Base-by-base conservation (phyloP, 1,140 invertebrate species). In the Theocolax elegans region DNA sequence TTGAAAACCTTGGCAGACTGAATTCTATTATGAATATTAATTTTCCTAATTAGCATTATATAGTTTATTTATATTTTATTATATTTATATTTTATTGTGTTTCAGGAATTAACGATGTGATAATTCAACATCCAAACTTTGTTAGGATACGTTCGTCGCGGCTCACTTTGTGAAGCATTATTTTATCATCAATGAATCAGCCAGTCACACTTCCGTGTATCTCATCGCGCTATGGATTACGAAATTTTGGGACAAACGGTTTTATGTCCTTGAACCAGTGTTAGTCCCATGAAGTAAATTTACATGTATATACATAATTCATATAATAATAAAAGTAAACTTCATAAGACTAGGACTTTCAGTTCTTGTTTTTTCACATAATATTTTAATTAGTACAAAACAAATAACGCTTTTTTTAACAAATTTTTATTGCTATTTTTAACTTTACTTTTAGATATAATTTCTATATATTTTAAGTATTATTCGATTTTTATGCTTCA, bases 71-170 rank as follows among this genome's bases (percentile, higher is more conserved):
- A 25, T 17, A 2, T 21, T 40, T 42, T 62, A 13, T 46, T 7
- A 46, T 31, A 27, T 19, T 51, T 65, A 17, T 23, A 70, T 72
- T 69, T 51, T 60, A 53, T 71, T 75, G 25, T 69, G 60, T 81
- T 85, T 31, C 77, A 86, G 85, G 84, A 85, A 72, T 76, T 86
- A 63, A 85, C 84, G 76, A 85, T 85, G 85, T 86, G 81, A 85
- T 84, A 76, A 80, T 81, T 67, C 73, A 74, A 72, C 51, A 72
- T 74, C 64, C 31, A 67, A 75, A 54, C 46, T 44, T 69, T 67
- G n/a, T 23, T 80, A 81, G 71, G 64, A 44, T 78, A 67, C 68
- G 63, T 71, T 72, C 67, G 60, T 73, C 64, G 42, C 75, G 70
- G 60, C 51, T 76, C 49, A 62, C 67, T 67, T 73, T 74, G 59